Percentiles rank a stretch among this genome's conserved stretches.
Conservation (phyloP, 2,888 invertebrate genomes). For the Oscheius sp. region DNA sequence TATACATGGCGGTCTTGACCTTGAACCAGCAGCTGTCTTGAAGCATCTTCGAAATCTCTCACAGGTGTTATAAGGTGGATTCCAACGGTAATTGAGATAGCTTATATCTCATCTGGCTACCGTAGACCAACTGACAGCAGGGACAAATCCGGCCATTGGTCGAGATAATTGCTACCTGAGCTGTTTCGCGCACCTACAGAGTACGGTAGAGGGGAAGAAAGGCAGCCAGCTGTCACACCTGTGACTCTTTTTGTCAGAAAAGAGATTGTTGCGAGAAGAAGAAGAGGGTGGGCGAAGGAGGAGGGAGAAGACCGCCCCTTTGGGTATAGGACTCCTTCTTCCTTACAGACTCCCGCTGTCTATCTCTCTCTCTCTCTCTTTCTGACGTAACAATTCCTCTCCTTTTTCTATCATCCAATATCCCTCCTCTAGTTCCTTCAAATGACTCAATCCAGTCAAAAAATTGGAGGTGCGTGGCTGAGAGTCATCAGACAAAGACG, state of each 20-base stretch:
- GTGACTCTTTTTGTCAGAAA: slow-evolving; percentile 1
- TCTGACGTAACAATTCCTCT: neutral
- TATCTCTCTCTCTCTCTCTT: slow-evolving; percentile 6
- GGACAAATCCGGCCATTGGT: slow-evolving; percentile 6
- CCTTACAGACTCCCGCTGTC: slow-evolving; percentile 4
- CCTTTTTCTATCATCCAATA: neutral
- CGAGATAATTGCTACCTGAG: slow-evolving; percentile 17
- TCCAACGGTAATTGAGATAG: neutral
- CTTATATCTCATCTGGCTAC: slow-evolving; percentile 9
- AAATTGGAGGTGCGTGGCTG: slow-evolving; percentile 23
- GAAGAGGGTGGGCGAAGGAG: slow-evolving; percentile 4
- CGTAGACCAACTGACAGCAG: slow-evolving; percentile 6
- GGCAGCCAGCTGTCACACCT: slow-evolving; percentile 24
- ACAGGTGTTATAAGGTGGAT: slow-evolving; percentile 5
- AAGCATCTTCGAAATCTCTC: neutral
- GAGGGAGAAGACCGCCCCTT: slow-evolving; percentile 13
- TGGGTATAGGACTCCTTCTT: slow-evolving; percentile 22
- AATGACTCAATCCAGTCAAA: neutral
- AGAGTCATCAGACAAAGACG: slow-evolving; percentile 24
- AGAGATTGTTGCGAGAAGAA: neutral
- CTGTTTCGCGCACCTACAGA: neutral
- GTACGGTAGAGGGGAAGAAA: neutral
- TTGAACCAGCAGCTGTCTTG: neutral
- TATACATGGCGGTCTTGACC: slow-evolving; percentile 28
- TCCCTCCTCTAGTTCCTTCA: neutral